Base-by-base conservation (phyloP, 2,797 vertebrate species). In the Schizopygopsis pylzovi region DNA sequence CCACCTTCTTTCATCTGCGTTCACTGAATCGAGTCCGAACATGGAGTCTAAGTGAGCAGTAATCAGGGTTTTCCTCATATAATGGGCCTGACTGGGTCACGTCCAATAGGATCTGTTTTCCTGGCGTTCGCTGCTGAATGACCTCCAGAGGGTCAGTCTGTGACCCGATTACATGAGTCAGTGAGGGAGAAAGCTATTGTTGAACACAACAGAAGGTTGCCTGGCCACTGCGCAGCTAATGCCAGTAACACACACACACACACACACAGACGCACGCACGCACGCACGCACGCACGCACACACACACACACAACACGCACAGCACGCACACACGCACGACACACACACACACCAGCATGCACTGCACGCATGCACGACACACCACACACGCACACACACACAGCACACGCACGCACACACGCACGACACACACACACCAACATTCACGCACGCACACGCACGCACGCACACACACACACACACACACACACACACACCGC, bases 101-200 rank as follows among this genome's bases (percentile, higher is more conserved):
- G 22, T 76, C 59, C 72, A 84, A 12, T 8, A 15, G 72, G 72
- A 67, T 39, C 43, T 41, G 70, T 28, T 25, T 73, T 59, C 6
- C 52, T 84, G 54, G 71, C 61, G 71, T 49, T 61, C 71, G 63
- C 25, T 68, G 79, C 71, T 33, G 79, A 71, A 72, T 82, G 84
- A 67, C 54, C 52, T 79, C 73, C 28, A 71, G 28, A 15, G 56
- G 68, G 67, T 41, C 56, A 82, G 70, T 45, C 67, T 4, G 41
- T 79, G 84, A 72, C 76, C 78, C 39, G 54, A 37, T 59, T 54
- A 71, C 59, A 81, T 81, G 79, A 87, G 82, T 87, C 82, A 81
- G 75, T 18, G 56, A 79, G 28, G 28, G 49, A 84, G 71, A 75
- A 61, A 25, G 28, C 37, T 75, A 81, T 85, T 81, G 86, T 87